Evolutionary conservation across 2,113 vertebrate genomes (phyloP), one percentile per base, ranked within the genome.

Genomic region (Rhagologus leucostigma): DNA sequence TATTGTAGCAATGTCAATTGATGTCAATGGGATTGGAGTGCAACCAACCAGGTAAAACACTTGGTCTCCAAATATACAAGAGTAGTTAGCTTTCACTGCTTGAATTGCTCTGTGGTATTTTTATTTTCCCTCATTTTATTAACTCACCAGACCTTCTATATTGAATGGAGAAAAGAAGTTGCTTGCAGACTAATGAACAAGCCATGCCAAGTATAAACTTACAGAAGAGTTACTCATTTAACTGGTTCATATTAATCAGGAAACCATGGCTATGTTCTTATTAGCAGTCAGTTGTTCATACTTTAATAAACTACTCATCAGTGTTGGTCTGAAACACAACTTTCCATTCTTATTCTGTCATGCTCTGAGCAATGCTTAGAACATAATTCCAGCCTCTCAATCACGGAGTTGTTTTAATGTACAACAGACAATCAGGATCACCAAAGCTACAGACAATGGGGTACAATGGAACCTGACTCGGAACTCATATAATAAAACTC

Each of bases 281-380:
- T 67, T 90, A 95, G 55, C 55, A 70, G 71, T 53, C 47, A 67
- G 76, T 87, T 93, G 57, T 88, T 93, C 86, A 86, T 96, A 69
- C 68, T 95, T 90, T 90, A 92, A 70, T 84, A 92, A 90, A 88
- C n/a, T 80, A 88, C 77, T 96, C 92, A 95, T 90, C 83, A 84
- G 37, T 64, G 67, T 88, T 77, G 68, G 87, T 95, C 62, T 77
- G 86, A 93, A 93, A 89, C 68, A 89, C 22, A 52, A 87, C 47
- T 88, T 95, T 85, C 89, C 83, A 59, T 89, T 97, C 95, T 93
- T 73, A 90, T 69, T 81, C 57, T 93, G 78, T 85, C 56, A 70
- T 22, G 24, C 63, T 81, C 63, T 95, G 42, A 94, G 35, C 64
- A 95, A 95, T 52, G 29, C 47, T 89, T 86, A 70, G 55, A 39